Conservation (phyloP, 2,113 vertebrate genomes). For the Mellivora capensis region DNA sequence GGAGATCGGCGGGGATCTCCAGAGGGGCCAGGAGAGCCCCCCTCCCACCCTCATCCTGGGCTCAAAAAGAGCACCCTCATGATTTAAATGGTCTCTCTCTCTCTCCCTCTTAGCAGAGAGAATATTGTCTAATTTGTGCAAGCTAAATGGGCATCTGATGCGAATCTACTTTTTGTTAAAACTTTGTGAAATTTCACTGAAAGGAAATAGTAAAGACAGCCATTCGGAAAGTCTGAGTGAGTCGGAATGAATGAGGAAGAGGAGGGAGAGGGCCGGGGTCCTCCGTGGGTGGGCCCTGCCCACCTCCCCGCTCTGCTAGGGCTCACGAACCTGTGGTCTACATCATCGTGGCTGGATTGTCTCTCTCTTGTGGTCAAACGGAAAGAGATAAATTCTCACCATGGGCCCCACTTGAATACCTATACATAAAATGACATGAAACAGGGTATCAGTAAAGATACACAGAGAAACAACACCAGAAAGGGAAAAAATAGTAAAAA, state of each 20-base stretch:
- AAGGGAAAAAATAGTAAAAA: not conserved
- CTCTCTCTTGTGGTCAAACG: not conserved
- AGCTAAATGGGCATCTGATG: not conserved
- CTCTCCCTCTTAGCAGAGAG: not conserved
- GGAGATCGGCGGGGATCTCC: not conserved
- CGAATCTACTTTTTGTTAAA: not conserved
- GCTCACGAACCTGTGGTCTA: fast-evolving
- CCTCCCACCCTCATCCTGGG: not conserved
- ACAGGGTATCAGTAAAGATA: not conserved
- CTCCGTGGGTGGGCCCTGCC: too few species aligned
- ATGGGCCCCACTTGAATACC: not conserved
- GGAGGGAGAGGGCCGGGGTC: too few species aligned
- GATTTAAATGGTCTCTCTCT: not conserved
- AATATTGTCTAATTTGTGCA: not conserved
- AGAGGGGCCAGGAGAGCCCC: not conserved
- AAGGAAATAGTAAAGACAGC: not conserved
- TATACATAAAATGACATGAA: too few species aligned
- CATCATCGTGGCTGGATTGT: too few species aligned
- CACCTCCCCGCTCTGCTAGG: not conserved
- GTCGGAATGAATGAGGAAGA: not conserved
- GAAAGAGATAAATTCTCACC: not conserved
- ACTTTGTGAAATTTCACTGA: not conserved
- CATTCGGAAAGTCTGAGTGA: not conserved
- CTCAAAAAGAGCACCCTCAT: not conserved
- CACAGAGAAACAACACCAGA: not conserved